Percentiles rank a stretch among this genome's conserved stretches.
Evolutionary conservation across 2,113 vertebrate species (phyloP).

Genomic region (Chitala chitala): DNA sequence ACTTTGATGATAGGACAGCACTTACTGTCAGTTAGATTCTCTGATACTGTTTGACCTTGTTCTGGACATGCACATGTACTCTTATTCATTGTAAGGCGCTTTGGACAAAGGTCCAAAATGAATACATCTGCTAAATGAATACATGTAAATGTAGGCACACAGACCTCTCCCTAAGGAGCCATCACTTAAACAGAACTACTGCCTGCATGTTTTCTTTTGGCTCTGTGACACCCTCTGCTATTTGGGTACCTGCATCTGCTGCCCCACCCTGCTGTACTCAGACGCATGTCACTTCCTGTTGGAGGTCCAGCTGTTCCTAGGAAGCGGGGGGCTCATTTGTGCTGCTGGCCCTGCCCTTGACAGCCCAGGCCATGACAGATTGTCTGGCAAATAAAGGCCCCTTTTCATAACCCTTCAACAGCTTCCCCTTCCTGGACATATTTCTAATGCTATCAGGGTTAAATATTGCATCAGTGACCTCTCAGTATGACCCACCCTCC

Average conservation of each 20-base stretch:
- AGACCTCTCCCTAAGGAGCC: too few relatives aligned
- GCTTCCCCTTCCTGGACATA: conserved; percentile 13
- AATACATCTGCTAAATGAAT: too few relatives aligned
- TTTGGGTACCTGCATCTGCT: conserved; percentile 2
- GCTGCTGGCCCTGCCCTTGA: not conserved
- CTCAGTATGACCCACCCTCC: not conserved
- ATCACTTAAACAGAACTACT: too few relatives aligned
- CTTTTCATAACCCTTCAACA: not conserved
- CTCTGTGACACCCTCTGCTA: not conserved
- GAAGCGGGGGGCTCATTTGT: not conserved
- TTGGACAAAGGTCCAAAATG: too few relatives aligned
- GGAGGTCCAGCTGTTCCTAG: conserved; percentile 5
- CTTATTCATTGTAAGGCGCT: too few relatives aligned
- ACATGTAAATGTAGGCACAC: too few relatives aligned
- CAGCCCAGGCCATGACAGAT: not conserved
- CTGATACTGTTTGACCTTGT: too few relatives aligned
- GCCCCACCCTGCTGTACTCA: not conserved
- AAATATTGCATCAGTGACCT: not conserved
- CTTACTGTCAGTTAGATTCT: too few relatives aligned
- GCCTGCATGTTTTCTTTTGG: not conserved
- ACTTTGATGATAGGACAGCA: too few relatives aligned
- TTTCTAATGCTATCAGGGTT: conserved; percentile 2
- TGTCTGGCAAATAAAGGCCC: not conserved
- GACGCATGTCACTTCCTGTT: not conserved
- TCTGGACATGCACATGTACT: too few relatives aligned